Conservation (phyloP, 2,797 vertebrate species). For the Psittacula derbiana region DNA sequence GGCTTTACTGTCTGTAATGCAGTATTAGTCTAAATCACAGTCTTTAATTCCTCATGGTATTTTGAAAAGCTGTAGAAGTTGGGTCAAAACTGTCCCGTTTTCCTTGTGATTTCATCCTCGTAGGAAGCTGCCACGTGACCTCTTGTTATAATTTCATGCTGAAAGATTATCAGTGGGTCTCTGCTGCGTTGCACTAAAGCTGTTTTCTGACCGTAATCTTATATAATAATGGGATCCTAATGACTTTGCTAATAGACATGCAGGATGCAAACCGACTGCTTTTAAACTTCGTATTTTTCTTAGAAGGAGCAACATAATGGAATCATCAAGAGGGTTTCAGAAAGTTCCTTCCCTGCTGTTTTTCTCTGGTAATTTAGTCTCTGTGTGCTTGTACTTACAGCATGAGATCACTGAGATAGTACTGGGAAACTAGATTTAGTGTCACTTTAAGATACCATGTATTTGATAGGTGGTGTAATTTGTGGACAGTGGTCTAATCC, state of each 20-base stretch:
- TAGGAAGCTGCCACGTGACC: neutral
- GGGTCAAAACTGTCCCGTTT: neutral
- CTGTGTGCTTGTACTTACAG: neutral
- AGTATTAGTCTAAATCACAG: neutral
- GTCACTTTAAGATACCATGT: neutral
- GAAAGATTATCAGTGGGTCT: neutral
- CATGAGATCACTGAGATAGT: neutral
- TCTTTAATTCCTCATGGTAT: neutral
- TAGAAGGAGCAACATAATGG: neutral
- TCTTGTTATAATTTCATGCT: neutral
- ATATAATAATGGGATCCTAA: neutral
- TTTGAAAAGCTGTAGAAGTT: neutral
- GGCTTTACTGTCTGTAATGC: neutral
- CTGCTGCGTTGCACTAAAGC: neutral
- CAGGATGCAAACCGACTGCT: neutral
- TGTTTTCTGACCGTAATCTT: neutral
- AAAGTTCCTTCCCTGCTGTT: neutral
- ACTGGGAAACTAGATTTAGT: neutral
- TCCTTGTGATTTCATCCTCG: neutral
- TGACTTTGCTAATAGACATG: constrained; percentile 1
- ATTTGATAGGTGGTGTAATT: neutral
- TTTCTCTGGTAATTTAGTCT: neutral
- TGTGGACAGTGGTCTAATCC: neutral
- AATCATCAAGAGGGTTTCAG: neutral
- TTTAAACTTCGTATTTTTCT: neutral